Conservation (phyloP, 2,888 invertebrate genomes). For the Zelleria hepariella region DNA sequence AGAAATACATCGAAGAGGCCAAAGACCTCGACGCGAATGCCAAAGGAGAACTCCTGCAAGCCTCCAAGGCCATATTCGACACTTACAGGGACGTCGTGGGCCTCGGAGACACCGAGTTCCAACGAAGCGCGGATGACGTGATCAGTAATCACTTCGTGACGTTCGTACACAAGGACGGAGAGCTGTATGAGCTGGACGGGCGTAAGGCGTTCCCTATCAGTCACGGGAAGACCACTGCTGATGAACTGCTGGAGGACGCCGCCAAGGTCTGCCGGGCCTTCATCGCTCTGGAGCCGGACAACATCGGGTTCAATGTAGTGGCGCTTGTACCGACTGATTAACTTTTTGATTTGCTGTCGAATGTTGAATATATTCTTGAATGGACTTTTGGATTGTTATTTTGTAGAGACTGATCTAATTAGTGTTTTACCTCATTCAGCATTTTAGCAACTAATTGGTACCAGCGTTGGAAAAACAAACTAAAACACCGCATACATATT, state of each 20-base stretch:
- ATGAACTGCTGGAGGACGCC: conserved; percentile 84
- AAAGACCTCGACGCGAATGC: conserved; percentile 77
- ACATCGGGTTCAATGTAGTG: conserved; percentile 89
- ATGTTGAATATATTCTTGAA: background rate
- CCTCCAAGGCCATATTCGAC: conserved; percentile 78
- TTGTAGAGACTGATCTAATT: background rate
- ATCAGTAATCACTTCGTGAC: conserved; percentile 90
- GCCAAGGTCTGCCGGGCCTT: conserved; percentile 86
- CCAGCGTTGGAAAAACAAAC: background rate
- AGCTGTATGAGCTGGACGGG: conserved; percentile 85
- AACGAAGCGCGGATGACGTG: conserved; percentile 72
- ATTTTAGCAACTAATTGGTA: background rate
- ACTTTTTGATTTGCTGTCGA: background rate
- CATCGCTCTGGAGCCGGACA: conserved; percentile 87
- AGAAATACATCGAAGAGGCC: conserved; percentile 81
- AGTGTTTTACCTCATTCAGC: background rate
- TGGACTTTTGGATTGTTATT: background rate
- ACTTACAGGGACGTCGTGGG: conserved; percentile 86
- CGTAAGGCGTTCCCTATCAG: conserved; percentile 79
- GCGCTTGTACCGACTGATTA: conserved; percentile 76
- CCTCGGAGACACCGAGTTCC: conserved; percentile 84
- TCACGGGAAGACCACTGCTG: conserved; percentile 82
- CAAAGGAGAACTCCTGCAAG: conserved; percentile 81
- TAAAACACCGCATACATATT: no score
- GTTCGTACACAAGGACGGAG: conserved; percentile 84